Base-by-base conservation (phyloP, 2,888 invertebrate genomes). In the Epirrhoe tristata region DNA sequence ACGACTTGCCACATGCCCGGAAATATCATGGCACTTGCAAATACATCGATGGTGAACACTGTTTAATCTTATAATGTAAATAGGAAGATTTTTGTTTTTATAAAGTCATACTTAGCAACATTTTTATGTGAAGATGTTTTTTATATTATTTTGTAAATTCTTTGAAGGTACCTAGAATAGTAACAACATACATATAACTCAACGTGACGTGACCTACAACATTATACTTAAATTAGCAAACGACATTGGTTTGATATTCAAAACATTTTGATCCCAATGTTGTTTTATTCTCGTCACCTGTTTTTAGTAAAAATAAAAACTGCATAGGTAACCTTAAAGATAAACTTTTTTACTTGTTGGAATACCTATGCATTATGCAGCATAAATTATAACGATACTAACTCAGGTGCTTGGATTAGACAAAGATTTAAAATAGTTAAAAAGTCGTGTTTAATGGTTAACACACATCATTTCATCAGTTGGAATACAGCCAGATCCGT, bases 401-500 rank as follows among this genome's bases (percentile, higher is more conserved):
- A 43, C 12, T 34, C 7, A 34, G 34, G 34, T 34, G 6, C 5
- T 34, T 34, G 34, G 12, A 12, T 5, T 12, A 12, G 12, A 2
- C 10, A 12, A 48, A 16, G 16, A 16, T 48, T 48, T 14, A 10
- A 43, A 10, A 12, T 12, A 48, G 12, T 16, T 5, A 16, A 48
- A 48, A 16, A 31, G 24, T 34, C 24, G 34, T 59, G 24, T 17
- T 51, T 14, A 58, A 24, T 12, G 31, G 34, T 56, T 64, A 59
- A 54, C 62, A 14, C 50, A 61, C 62, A 65, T 75, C 76, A 80
- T 83, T 82, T 83, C 71, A 73, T 72, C 69, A 61, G 65, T 88
- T 91, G 92, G 90, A 86, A 77, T 72, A 74, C 67, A 68, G 89
- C 92, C 91, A 91, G 61, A 32, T 82, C 81, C 79, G 75, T 79